These are phyloP conservation scores for Aleiodes sp. DNA, from an alignment of 1,140 invertebrate species.

Conservation along the genomic window DNA sequence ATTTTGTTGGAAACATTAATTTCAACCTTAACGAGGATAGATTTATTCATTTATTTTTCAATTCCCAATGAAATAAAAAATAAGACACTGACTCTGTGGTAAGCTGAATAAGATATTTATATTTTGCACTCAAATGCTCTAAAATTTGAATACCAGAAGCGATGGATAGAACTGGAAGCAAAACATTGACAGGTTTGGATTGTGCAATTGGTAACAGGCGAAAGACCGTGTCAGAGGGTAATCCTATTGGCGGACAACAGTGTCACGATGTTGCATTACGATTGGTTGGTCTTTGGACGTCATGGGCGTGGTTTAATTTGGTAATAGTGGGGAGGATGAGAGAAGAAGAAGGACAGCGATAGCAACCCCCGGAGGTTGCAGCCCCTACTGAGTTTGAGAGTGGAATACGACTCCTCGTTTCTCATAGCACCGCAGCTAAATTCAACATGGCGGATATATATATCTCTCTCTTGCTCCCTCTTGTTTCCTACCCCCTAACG, in stretches of 20 bases:
- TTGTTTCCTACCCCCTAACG: neutral
- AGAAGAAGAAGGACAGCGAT: neutral
- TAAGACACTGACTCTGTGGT: no score
- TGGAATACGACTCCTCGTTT: constrained; percentile 9
- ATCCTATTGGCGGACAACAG: constrained; percentile 66
- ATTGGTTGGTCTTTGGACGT: constrained; percentile 54
- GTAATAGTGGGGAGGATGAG: constrained; percentile 12
- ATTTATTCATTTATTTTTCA: no score
- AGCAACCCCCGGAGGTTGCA: constrained; percentile 12
- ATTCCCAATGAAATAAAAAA: no score
- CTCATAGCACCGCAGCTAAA: constrained; percentile 28
- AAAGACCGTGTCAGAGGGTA: constrained; percentile 67
- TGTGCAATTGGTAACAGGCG: constrained; percentile 56
- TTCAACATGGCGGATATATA: constrained; percentile 54
- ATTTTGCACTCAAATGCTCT: no score
- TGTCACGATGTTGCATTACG: constrained; percentile 58
- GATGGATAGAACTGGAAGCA: neutral
- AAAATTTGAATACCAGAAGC: neutral
- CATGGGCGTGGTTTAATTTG: constrained; percentile 52
- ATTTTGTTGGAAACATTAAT: no score
- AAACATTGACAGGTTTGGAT: constrained; percentile 21
- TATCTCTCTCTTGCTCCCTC: neutral
- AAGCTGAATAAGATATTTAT: no score
- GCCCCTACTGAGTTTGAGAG: neutral
- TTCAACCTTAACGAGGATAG: no score